These are phyloP conservation scores for Phainopepla nitens DNA, from an alignment of 2,113 vertebrate genomes.

Conservation along the genomic window DNA sequence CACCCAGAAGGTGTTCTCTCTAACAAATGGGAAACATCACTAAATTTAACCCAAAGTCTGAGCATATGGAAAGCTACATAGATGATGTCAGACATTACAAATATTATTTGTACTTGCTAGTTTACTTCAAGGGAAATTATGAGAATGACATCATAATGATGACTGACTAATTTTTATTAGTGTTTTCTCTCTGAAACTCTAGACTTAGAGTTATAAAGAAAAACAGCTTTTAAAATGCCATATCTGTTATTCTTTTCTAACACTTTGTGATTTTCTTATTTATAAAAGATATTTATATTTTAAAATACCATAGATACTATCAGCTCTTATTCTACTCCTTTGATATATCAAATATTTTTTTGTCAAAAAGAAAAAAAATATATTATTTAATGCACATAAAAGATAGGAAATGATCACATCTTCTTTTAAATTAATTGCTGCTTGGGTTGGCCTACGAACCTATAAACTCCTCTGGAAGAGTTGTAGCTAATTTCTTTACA, in stretches of 20 bases:
- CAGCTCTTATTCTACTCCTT: not conserved
- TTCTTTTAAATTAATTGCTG: constrained; percentile 57
- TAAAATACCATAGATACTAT: constrained; percentile 2
- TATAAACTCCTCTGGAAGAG: constrained; percentile 48
- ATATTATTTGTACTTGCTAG: constrained; percentile 83
- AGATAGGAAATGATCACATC: constrained; percentile 64
- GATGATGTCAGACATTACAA: constrained; percentile 82
- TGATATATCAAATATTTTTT: not conserved
- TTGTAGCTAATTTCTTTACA: constrained; percentile 37
- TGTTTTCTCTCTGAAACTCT: constrained; percentile 73
- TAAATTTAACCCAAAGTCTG: constrained; percentile 69
- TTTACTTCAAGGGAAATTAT: constrained; percentile 80
- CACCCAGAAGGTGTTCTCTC: constrained; percentile 69
- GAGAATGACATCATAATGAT: constrained; percentile 78
- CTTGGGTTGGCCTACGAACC: constrained; percentile 43
- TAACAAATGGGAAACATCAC: constrained; percentile 77
- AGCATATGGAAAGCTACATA: constrained; percentile 81
- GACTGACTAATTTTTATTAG: constrained; percentile 76
- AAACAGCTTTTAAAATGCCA: constrained; percentile 58
- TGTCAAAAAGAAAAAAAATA: not conserved
- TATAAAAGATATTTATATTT: constrained; percentile 29
- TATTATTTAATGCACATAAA: constrained; percentile 56
- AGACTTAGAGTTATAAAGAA: constrained; percentile 66
- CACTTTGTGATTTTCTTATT: constrained; percentile 46
- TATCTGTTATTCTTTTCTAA: constrained; percentile 58